Evolutionary conservation across 2,888 invertebrate species (phyloP), one percentile per base, ranked within the genome.

Genomic region (Hemistola chrysoprasaria): DNA sequence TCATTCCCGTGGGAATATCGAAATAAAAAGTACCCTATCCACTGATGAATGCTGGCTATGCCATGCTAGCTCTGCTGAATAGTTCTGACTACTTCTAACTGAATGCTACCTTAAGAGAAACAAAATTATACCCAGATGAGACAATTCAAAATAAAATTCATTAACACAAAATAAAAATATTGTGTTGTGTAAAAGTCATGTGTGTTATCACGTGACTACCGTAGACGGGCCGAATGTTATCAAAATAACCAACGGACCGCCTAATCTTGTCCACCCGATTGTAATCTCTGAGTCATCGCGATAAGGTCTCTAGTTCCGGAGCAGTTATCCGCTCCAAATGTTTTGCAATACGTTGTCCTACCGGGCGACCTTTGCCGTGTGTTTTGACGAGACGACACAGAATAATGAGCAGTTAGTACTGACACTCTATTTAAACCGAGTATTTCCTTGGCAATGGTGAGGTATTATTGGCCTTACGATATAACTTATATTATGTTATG

Each of bases 391-490:
- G 24, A 30, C 16, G 16, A 4, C 42, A 4, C 23, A 35, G 38
- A 8, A 3, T 32, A 24, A 1, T 6, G 9, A 20, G 20, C 6
- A 32, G 39, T 40, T 28, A 9, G 32, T 45, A 33, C 8, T 6
- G 29, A n/a, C 40, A 29, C 26, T 50, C 42, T 48, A 51, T 49
- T 54, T 51, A 43, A 45, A 42, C 45, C 22, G 35, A 47, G 29
- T 22, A 38, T 47, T 53, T 36, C 48, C 48, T 53, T 53, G 53
- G 48, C 53, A 53, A 28, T 53, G 50, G 25, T 11, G 36, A 32
- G 11, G 40, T 24, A 33, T 9, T 30, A 30, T 23, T 42, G 36
- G 46, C 30, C 45, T 20, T 34, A 25, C 29, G 8, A 26, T 1
- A 11, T 6, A 26, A 6, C 5, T 25, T 10, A 23, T 32, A 1